phyloP scores from a whole-genome alignment of 2,797 vertebrate genomes.

The Pangasius krempfi region DNA sequence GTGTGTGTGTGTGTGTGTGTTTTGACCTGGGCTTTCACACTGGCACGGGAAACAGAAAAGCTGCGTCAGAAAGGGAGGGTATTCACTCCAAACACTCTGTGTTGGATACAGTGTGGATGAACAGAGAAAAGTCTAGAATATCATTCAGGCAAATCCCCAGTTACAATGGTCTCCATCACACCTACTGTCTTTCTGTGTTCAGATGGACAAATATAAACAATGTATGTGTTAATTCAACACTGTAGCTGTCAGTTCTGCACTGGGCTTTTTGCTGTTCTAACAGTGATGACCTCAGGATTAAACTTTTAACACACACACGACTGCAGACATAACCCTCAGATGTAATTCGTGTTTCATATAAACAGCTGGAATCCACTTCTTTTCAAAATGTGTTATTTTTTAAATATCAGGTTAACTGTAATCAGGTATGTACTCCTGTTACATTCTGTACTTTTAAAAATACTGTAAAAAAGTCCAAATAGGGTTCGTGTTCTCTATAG shows the following conservation, averaged over 20 bases:
- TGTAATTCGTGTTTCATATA: not conserved
- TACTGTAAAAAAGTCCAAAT: no score
- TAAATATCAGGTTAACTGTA: no score
- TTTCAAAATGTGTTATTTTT: not conserved
- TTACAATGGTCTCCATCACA: not conserved
- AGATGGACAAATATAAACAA: not conserved
- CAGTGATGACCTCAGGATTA: not conserved
- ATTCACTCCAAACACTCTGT: not conserved
- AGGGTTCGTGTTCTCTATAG: not conserved
- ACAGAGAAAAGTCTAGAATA: conserved; percentile 16
- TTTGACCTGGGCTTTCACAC: not conserved
- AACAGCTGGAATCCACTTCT: not conserved
- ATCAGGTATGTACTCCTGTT: not conserved
- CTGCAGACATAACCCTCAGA: no score
- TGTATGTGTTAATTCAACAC: not conserved
- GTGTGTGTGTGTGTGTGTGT: not conserved
- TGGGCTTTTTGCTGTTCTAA: not conserved
- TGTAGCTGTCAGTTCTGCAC: not conserved
- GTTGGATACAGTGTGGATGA: not conserved
- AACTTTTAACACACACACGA: not conserved
- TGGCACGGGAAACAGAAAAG: not conserved
- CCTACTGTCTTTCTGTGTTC: not conserved
- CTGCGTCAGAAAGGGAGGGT: conserved; percentile 21
- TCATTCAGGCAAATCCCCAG: not conserved
- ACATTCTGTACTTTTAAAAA: not conserved